Evolutionary conservation across 1,140 invertebrate species (phyloP).

Genomic region (Brachionus asplanchnoidis): DNA sequence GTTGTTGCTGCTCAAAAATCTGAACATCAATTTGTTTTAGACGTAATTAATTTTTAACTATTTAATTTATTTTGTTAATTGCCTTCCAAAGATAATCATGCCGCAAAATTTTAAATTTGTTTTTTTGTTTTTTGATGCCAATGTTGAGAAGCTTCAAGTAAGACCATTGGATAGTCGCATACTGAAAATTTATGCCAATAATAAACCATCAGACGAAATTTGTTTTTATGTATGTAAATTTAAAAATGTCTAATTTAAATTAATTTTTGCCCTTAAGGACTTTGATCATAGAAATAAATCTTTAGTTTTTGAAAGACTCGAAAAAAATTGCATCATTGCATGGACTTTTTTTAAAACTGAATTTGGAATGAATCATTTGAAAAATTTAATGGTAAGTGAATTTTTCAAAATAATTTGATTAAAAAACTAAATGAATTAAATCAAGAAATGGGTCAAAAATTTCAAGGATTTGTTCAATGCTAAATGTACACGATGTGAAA

Average conservation of each 20-base stretch:
- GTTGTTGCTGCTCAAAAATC: slow-evolving; percentile 13
- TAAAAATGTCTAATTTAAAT: neutral
- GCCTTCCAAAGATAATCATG: neutral
- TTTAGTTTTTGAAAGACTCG: neutral
- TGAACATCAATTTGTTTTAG: slow-evolving; percentile 28
- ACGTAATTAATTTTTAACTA: neutral
- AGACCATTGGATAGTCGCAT: neutral
- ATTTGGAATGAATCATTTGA: neutral
- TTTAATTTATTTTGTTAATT: neutral
- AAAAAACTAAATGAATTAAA: no score
- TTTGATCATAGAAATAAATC: slow-evolving; percentile 30
- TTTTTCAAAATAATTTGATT: no score
- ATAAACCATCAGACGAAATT: neutral
- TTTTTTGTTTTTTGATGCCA: slow-evolving; percentile 19
- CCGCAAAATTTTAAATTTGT: slow-evolving; percentile 41
- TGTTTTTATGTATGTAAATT: neutral
- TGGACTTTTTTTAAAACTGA: slow-evolving; percentile 35
- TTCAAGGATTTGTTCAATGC: slow-evolving; percentile 35
- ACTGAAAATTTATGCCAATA: slow-evolving; percentile 16
- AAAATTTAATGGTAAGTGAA: neutral
- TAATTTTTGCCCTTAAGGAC: neutral
- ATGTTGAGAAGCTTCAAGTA: slow-evolving; percentile 33
- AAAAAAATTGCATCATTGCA: slow-evolving; percentile 24
- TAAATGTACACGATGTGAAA: slow-evolving; percentile 38
- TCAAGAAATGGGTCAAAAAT: slow-evolving; percentile 12